These are phyloP conservation scores for Cylindroiulus punctatus DNA, from an alignment of 2,888 invertebrate species.

Conservation along the genomic window DNA sequence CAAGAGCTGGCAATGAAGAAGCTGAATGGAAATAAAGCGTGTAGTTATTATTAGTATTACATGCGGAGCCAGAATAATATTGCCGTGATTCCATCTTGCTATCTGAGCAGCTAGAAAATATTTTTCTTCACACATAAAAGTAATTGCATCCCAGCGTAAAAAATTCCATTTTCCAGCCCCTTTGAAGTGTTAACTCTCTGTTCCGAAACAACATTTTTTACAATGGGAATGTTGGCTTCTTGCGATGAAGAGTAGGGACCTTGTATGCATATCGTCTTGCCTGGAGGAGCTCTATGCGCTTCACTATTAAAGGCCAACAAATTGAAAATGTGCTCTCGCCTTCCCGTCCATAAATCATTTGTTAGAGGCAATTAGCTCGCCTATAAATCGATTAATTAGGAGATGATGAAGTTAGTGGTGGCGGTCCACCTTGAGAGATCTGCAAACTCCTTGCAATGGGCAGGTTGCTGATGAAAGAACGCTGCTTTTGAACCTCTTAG, in stretches of 20 bases:
- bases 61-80: neutral
- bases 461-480: neutral
- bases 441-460: neutral
- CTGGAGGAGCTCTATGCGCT: neutral
- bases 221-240: neutral
- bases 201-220: neutral
- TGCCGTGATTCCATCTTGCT: slow-evolving; percentile 9
- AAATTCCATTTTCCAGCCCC: slow-evolving; percentile 26
- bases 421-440: neutral
- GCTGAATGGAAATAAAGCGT: slow-evolving; percentile 27
- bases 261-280: neutral
- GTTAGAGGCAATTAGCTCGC: slow-evolving; percentile 23
- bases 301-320: neutral
- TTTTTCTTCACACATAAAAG: neutral
- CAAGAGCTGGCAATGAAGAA: neutral
- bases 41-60: neutral
- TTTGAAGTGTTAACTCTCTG: neutral
- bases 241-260: neutral
- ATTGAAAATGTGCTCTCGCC: neutral
- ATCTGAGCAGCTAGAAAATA: neutral
- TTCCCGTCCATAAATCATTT: slow-evolving; percentile 6
- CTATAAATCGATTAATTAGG: slow-evolving; percentile 38
- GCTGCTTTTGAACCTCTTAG: neutral
- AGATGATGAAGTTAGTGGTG: neutral
- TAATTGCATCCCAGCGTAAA: slow-evolving; percentile 1